These are phyloP conservation scores for Ecliptopera silaceata DNA, from an alignment of 2,888 invertebrate genomes.

Conservation along the genomic window DNA sequence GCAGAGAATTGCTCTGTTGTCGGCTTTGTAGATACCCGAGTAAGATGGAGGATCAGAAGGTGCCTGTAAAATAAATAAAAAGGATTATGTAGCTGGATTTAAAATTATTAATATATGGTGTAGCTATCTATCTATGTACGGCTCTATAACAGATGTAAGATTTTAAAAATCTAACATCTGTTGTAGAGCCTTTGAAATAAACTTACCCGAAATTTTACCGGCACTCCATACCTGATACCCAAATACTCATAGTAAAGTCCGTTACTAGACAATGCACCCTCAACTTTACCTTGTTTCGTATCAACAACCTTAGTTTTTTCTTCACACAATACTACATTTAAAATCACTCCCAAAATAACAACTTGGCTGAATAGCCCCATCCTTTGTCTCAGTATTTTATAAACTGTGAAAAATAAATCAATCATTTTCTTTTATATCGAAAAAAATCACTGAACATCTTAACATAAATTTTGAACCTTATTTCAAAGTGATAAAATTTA, in stretches of 20 bases:
- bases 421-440: constrained; percentile 41
- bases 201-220: constrained; percentile 66
- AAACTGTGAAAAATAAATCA: constrained; percentile 35
- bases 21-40: constrained; percentile 64
- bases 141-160: too few relatives aligned
- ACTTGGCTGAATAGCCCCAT: constrained; percentile 45
- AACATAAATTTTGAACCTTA: constrained; percentile 13
- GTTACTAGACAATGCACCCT: constrained; percentile 60
- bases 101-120: too few relatives aligned
- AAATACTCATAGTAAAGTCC: constrained; percentile 67
- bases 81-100: too few relatives aligned
- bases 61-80: constrained; percentile 57
- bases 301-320: constrained; percentile 55
- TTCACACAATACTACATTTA: constrained; percentile 42
- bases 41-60: constrained; percentile 59
- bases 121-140: too few relatives aligned
- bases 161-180: background rate
- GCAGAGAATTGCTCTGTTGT: constrained; percentile 62
- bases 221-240: constrained; percentile 66
- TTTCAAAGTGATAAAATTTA: background rate
- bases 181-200: background rate
- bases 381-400: constrained; percentile 32
- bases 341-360: constrained; percentile 45
- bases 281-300: constrained; percentile 67
- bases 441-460: constrained; percentile 9